These are phyloP conservation scores for Cheilosia impressa DNA, from an alignment of 2,888 invertebrate species.

Conservation along the genomic window DNA sequence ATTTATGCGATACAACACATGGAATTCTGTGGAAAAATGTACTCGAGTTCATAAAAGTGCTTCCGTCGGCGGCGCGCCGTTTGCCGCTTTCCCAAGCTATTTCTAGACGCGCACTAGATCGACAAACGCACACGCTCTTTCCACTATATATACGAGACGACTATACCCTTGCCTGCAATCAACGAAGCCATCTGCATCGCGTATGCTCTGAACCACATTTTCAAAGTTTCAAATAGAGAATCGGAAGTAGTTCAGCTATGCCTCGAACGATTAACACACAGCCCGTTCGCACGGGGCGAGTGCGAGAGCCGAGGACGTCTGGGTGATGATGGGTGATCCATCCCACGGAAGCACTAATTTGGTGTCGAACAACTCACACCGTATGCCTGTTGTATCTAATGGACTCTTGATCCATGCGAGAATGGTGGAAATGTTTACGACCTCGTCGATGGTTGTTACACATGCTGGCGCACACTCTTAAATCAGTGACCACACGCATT, in stretches of 20 bases:
- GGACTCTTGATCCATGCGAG: slow-evolving; percentile 43
- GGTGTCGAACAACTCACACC: slow-evolving; percentile 65
- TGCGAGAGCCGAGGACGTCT: slow-evolving; percentile 6
- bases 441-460: slow-evolving; percentile 44
- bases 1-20: slow-evolving; percentile 66
- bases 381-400: slow-evolving; percentile 46
- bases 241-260: slow-evolving; percentile 60
- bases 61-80: slow-evolving; percentile 33
- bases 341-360: slow-evolving; percentile 63
- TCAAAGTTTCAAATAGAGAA: slow-evolving; percentile 27
- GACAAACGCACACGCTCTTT: slow-evolving; percentile 25
- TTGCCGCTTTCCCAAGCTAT: slow-evolving; percentile 40
- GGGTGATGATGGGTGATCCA: slow-evolving; percentile 45
- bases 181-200: slow-evolving; percentile 43
- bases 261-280: slow-evolving; percentile 58
- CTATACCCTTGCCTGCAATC: slow-evolving; percentile 38
- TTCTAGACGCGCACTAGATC: slow-evolving; percentile 26
- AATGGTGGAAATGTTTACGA: slow-evolving; percentile 52
- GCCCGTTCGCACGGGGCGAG: neutral
- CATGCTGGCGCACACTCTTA: slow-evolving; percentile 24
- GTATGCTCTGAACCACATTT: slow-evolving; percentile 58
- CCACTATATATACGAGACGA: no score
- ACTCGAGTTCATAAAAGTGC: slow-evolving; percentile 56
- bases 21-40: slow-evolving; percentile 54
- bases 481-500: slow-evolving; percentile 49